phyloP scores from a whole-genome alignment of 2,888 invertebrate genomes.

The Melanostoma mellinum region DNA sequence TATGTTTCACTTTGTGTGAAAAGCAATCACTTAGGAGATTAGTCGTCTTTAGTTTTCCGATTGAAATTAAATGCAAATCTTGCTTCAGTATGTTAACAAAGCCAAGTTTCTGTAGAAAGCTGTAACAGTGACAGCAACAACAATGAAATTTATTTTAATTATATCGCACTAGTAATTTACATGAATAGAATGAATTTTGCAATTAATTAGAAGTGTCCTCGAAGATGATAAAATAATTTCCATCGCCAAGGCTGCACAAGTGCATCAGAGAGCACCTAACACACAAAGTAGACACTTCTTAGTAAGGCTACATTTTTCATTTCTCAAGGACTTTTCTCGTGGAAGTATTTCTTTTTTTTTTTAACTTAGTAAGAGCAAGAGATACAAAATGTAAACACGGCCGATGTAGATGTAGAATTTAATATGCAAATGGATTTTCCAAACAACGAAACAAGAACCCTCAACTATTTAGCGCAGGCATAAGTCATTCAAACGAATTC shows the following conservation, averaged over 20 bases:
- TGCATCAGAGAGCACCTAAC: neutral
- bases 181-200: neutral
- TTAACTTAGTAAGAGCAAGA: slow-evolving; percentile 16
- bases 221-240: neutral
- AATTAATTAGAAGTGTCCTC: neutral
- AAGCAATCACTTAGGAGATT: slow-evolving; percentile 33
- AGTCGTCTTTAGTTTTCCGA: slow-evolving; percentile 19
- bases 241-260: neutral
- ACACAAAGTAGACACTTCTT: too few species aligned
- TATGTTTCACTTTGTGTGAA: slow-evolving; percentile 18
- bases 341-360: slow-evolving; percentile 7
- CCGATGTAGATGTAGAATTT: slow-evolving; percentile 51
- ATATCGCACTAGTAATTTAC: neutral
- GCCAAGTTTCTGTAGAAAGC: neutral
- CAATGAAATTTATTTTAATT: neutral
- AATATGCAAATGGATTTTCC: slow-evolving; percentile 72
- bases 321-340: slow-evolving; percentile 44
- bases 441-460: slow-evolving; percentile 65
- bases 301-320: neutral
- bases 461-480: slow-evolving; percentile 62
- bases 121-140: neutral
- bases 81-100: neutral
- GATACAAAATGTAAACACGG: slow-evolving; percentile 42
- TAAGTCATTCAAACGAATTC: slow-evolving; percentile 55
- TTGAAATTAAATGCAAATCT: slow-evolving; percentile 15